These are phyloP conservation scores for Sympetrum striolatum DNA, from an alignment of 2,888 invertebrate species.

Conservation along the genomic window DNA sequence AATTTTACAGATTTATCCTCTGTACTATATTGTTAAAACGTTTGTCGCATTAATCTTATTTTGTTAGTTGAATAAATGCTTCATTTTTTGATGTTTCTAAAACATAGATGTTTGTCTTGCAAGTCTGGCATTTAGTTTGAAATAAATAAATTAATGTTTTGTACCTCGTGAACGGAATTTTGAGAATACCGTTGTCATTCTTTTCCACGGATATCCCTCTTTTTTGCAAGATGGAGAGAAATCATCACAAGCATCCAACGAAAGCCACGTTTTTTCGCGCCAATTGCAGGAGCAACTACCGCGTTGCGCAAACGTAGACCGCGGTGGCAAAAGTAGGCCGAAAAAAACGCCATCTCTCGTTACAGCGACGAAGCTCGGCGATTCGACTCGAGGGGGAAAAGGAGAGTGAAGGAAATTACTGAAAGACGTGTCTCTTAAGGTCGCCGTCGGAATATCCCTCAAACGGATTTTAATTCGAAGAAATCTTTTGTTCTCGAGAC, in stretches of 20 bases:
- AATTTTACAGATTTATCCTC: too few species aligned
- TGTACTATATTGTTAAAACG: too few species aligned
- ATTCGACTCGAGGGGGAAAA: neutral
- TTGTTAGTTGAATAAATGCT: too few species aligned
- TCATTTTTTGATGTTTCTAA: too few species aligned
- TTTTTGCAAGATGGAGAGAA: neutral
- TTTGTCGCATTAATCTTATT: too few species aligned
- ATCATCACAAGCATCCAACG: neutral
- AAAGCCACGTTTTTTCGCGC: neutral
- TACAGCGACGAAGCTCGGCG: neutral
- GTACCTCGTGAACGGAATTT: too few species aligned
- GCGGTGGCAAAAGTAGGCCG: neutral
- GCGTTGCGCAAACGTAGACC: neutral
- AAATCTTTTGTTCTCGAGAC: neutral
- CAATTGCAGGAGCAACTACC: neutral
- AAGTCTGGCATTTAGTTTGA: too few species aligned
- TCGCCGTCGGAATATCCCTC: neutral
- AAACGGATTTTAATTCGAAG: neutral
- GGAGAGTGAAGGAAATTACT: neutral
- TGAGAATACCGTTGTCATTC: too few species aligned
- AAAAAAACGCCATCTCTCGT: neutral
- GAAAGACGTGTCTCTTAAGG: neutral
- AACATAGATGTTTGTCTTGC: too few species aligned
- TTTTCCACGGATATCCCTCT: too few species aligned
- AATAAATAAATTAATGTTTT: too few species aligned